Conservation (phyloP, 2,113 vertebrate species). For the Solenodon paradoxus region DNA sequence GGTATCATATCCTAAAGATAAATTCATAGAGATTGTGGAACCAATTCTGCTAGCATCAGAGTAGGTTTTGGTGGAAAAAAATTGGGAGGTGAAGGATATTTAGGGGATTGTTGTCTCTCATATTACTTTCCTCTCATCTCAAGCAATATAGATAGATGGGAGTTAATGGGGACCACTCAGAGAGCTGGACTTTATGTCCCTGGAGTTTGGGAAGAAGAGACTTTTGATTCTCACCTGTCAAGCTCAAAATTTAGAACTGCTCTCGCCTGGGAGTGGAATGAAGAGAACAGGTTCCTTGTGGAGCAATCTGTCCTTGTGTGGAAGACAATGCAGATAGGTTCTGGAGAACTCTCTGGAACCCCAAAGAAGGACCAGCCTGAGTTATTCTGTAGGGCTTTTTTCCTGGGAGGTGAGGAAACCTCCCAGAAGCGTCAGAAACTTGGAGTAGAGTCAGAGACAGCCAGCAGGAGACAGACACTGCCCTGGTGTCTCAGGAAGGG, state of each 20-base stretch:
- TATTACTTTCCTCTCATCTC: background rate
- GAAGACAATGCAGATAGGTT: background rate
- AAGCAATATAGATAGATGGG: background rate
- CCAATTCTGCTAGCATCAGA: background rate
- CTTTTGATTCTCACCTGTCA: background rate
- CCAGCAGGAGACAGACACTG: background rate
- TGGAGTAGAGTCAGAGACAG: background rate
- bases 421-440: background rate
- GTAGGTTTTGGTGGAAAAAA: background rate
- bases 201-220: background rate
- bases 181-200: background rate
- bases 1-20: background rate
- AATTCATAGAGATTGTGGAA: background rate
- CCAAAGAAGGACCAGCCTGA: background rate
- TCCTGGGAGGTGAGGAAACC: background rate
- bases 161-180: background rate
- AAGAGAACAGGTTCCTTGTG: background rate
- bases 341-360: background rate
- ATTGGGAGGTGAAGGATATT: background rate
- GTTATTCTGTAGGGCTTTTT: too few relatives aligned
- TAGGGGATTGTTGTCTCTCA: background rate
- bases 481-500: background rate
- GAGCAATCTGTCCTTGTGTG: accelerated
- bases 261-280: background rate
- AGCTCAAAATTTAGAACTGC: background rate